Evolutionary conservation across 2,113 vertebrate species (phyloP).

Genomic region (Lampris incognitus): DNA sequence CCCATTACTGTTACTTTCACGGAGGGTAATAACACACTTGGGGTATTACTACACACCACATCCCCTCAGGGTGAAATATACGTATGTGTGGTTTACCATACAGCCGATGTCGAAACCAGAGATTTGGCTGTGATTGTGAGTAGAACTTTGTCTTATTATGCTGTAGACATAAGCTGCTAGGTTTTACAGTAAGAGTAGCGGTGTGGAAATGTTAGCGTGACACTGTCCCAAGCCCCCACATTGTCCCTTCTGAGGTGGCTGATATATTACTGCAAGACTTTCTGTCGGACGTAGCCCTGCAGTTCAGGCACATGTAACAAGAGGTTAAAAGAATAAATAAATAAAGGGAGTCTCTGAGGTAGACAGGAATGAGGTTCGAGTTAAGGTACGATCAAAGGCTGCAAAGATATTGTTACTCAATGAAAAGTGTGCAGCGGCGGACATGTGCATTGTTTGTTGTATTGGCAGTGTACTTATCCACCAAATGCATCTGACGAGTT

Average conservation of each 20-base stretch:
- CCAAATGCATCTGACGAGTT: too few relatives aligned
- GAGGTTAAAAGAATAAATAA: not conserved
- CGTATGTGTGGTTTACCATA: constrained; percentile 28
- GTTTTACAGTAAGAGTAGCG: constrained; percentile 23
- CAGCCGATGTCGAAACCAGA: constrained; percentile 19
- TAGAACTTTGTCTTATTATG: constrained; percentile 11
- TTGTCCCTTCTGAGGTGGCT: constrained; percentile 30
- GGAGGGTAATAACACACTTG: not conserved
- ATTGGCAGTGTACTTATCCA: not conserved
- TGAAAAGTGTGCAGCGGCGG: not conserved
- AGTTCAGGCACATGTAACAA: constrained; percentile 23
- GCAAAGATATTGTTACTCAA: not conserved
- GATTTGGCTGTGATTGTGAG: constrained; percentile 29
- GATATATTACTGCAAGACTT: constrained; percentile 53
- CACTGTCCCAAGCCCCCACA: constrained; percentile 42
- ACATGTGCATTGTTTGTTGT: constrained; percentile 2
- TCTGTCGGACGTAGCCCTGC: constrained; percentile 20
- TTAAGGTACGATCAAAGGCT: constrained; percentile 31
- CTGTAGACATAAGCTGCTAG: constrained; percentile 5
- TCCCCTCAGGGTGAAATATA: constrained; percentile 33
- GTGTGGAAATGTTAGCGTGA: constrained; percentile 31
- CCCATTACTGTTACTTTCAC: too few relatives aligned
- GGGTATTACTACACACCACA: constrained; percentile 9
- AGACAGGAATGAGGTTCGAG: constrained; percentile 15
- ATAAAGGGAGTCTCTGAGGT: not conserved